Conservation (phyloP, 2,113 vertebrate species). For the crab-eating macaque (Macaca fascicularis) region DNA sequence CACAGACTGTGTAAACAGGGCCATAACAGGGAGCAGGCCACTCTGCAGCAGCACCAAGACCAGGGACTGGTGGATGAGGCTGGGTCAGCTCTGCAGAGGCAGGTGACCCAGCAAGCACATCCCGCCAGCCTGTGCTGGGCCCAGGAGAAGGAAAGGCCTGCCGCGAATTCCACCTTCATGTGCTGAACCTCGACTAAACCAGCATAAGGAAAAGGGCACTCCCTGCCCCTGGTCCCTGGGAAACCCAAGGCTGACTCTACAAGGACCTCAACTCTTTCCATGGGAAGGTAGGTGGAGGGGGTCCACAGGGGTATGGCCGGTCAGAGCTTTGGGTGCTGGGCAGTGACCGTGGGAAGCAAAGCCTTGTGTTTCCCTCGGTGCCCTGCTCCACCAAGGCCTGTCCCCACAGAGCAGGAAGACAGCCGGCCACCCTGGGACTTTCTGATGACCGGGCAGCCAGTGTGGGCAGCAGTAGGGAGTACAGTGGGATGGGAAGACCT, state of each 20-base stretch:
- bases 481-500: background rate
- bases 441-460: background rate
- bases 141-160: background rate
- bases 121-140: too few relatives aligned
- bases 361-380: background rate
- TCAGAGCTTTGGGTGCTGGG: background rate
- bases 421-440: background rate
- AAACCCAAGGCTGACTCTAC: background rate
- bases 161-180: background rate
- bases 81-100: background rate
- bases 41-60: background rate
- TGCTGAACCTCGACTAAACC: background rate
- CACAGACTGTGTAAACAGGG: background rate
- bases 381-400: background rate
- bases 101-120: background rate
- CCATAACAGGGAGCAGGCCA: background rate
- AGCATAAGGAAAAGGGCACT: background rate
- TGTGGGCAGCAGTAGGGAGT: background rate
- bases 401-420: background rate
- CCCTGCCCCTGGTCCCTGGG: background rate
- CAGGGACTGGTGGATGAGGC: background rate
- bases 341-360: background rate
- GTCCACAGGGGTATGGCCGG: background rate
- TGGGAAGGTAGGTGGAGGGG: background rate
- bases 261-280: background rate